Evolutionary conservation across 2,888 invertebrate species (phyloP), one percentile per base, ranked within the genome.

Genomic region (Apotomis capreana): DNA sequence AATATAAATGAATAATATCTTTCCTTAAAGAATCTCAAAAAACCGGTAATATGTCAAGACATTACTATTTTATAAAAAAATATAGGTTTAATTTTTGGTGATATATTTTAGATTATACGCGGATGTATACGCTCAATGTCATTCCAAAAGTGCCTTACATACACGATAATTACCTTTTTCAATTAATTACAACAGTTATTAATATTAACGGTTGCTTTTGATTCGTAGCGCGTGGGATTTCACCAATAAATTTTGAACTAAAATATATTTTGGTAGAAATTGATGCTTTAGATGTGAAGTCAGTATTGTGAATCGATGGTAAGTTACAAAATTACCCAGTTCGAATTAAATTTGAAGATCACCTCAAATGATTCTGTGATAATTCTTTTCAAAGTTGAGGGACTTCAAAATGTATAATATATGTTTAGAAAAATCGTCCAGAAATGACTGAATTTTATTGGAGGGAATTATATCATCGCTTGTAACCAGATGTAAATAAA

Each of bases 321-420:
- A 69, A 65, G 60, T 65, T 57, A 64, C 62, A 46, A 71, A 70
- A 60, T 49, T 71, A 71, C 67, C 67, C 61, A 61, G 51, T 71
- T 68, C 61, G 71, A 71, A 68, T 70, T 44, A 80, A 78, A 84
- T 90, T 92, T 92, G 92, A 89, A 92, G 88, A 78, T 83, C 78
- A 80, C 92, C 92, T 93, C 92, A 90, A 86, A 87, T 84, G 87
- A 87, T 92, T 92, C 92, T 93, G 92, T 93, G 92, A 93, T 93
- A 93, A 89, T 86, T 91, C 87, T 92, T 87, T 90, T 89, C 88
- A 89, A 89, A 76, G 83, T 87, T 91, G 92, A 87, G 92, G 92
- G 81, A 79, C 92, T 93, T 92, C 92, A 91, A 90, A 89, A 88
- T 84, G 75, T 81, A 73, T 74, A 76, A 72, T 76, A 69, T 69